Base-by-base conservation (phyloP, 2,888 invertebrate genomes). In the Philonicus albiceps region DNA sequence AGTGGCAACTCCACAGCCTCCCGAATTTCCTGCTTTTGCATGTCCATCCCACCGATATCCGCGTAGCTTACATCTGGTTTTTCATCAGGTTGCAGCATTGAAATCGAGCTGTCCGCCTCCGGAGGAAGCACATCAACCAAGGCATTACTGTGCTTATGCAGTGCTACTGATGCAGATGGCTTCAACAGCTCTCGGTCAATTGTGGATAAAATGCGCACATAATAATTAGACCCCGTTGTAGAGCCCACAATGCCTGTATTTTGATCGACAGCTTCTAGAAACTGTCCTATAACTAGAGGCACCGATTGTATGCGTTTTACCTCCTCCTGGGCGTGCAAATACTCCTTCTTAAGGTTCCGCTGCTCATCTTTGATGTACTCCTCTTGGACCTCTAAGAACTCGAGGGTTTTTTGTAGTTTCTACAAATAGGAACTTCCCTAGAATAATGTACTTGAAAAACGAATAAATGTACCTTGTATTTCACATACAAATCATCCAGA, bases 341-440 rank as follows among this genome's bases (percentile, higher is more conserved):
- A 98, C 92, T 99, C 99, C 90, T 99, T 99, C 92, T 99, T 99
- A 86, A 99, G 93, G 92, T 99, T 99, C 86, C 99, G 95, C 91
- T 99, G 99, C 93, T 99, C 99, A 94, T 99, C 98, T 93, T 99
- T 99, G 86, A 99, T 99, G 91, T 99, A 99, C 90, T 99, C 99
- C 91, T 99, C 99, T 93, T 99, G 99, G 0, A 99, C 99, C 92
- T 98, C 98, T 11, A 99, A 93, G 92, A 99, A 99, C 92, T 99
- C 99, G 31, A 99, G 93, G 93, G 98, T 98, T 89, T 97, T 96
- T 93, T 98, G 98, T 22, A 99, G 93, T 95, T 98, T 99, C 97
- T 98, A 75, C 86, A 88, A 88, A 78, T n/a, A 16, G 37, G 83
- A 75, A 11, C 37, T 11, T 86, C 86, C 86, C 87, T 86, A 88